These are phyloP conservation scores for Struthio camelus DNA, from an alignment of 2,113 vertebrate genomes.

Conservation along the genomic window DNA sequence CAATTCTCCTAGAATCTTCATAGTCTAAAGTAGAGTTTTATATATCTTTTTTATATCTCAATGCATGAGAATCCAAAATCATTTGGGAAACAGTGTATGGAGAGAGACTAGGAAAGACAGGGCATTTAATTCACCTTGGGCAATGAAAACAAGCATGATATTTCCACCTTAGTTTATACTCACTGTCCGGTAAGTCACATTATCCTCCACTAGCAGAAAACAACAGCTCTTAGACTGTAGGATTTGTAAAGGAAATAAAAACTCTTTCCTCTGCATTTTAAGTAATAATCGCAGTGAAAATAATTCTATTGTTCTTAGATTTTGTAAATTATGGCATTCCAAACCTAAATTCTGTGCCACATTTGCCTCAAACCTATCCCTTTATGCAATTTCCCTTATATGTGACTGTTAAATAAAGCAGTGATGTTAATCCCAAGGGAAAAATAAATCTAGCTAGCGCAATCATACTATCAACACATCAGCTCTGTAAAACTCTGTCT, in stretches of 20 bases:
- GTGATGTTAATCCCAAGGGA: neutral
- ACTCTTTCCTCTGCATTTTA: neutral
- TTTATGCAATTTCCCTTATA: neutral
- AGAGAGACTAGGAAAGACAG: neutral
- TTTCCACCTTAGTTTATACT: neutral
- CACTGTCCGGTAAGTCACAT: neutral
- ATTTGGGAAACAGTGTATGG: neutral
- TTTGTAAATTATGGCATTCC: neutral
- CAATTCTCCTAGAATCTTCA: neutral
- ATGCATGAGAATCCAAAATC: neutral
- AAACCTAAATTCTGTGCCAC: neutral
- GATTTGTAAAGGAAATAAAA: neutral
- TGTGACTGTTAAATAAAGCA: neutral
- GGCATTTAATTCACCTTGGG: neutral
- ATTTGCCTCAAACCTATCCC: neutral
- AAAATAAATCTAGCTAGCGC: constrained; percentile 26
- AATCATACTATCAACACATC: constrained; percentile 34
- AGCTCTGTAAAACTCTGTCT: constrained; percentile 14
- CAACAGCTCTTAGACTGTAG: neutral
- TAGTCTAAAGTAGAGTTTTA: neutral
- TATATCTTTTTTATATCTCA: too few species aligned
- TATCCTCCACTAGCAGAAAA: neutral
- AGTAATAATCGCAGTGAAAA: neutral
- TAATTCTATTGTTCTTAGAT: neutral
- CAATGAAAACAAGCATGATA: neutral